Percentiles rank a stretch among this genome's conserved stretches.
Evolutionary conservation across 2,888 invertebrate species (phyloP).

Genomic region (Heliconius ethilla): DNA sequence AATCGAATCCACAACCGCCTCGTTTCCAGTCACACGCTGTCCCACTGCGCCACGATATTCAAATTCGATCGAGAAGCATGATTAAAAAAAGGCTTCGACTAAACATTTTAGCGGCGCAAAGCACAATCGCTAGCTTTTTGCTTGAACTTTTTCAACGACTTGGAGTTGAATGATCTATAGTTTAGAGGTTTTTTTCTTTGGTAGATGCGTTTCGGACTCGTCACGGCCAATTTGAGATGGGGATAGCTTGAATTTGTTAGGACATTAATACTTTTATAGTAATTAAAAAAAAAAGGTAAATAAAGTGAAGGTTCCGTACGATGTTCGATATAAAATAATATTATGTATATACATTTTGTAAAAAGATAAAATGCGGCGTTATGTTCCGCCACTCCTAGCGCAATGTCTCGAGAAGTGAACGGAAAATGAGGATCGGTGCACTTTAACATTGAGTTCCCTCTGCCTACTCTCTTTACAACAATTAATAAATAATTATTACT

Average conservation of each 20-base stretch:
- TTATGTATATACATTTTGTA: neutral
- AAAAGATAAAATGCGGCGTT: neutral
- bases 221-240: neutral
- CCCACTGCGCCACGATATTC: too few relatives aligned
- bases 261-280: neutral
- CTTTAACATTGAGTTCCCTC: neutral
- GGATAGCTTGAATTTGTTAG: neutral
- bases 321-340: too few relatives aligned
- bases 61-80: too few relatives aligned
- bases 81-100: too few relatives aligned
- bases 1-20: too few relatives aligned
- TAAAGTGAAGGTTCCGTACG: too few relatives aligned
- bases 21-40: too few relatives aligned
- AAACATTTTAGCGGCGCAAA: constrained; percentile 13
- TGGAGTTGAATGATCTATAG: constrained; percentile 29
- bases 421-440: neutral
- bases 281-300: neutral
- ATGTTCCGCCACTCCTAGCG: neutral
- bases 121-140: constrained; percentile 31
- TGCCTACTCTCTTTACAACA: neutral
- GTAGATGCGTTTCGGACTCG: neutral
- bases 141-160: constrained; percentile 21
- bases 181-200: constrained; percentile 4
- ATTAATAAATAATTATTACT: too few relatives aligned
- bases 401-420: neutral